Evolutionary conservation across 2,113 vertebrate genomes (phyloP), one percentile per base, ranked within the genome.

Genomic region (Asarcornis scutulata): DNA sequence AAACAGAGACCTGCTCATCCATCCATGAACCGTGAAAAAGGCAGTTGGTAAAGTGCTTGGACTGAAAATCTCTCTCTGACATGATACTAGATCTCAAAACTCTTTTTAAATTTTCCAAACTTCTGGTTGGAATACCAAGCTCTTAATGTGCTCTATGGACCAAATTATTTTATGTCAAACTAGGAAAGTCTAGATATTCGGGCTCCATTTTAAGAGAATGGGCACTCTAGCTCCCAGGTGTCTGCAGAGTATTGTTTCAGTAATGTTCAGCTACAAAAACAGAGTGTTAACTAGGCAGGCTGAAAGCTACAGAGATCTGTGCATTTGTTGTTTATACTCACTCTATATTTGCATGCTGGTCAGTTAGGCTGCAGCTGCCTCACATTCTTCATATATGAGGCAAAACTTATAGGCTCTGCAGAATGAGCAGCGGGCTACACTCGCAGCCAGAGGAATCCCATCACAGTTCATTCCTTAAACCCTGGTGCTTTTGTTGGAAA

Each of bases 381-480:
- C 38, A 2, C 6, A 5, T 60, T 66, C 42, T 56, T 69, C 11
- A 3, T 17, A 34, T 53, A 48, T 1, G 1, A 52, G 21, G 44
- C 7, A 26, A 76, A 64, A 52, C 25, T 1, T 11, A 29, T 9
- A 7, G 13, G 10, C 11, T 53, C 21, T 59, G 5, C 13, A n/a
- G 2, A 1, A 26, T 90, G 53, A 78, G 23, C n/a, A 40, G 12
- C 2, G 2, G 1, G 3, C 42, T 62, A 34, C 18, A 27, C 1
- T 0, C 13, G 3, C n/a, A 29, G 13, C 11, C 40, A 40, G n/a
- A 55, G 82, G 32, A 74, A 50, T 46, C 17, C n/a, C 3, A 6
- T n/a, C 1, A 1, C 31, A 40, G 16, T 0, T 27, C 14, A 38
- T 16, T 55, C 14, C 44, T 42, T 22, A 40, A 80, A 42, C 13